phyloP scores from a whole-genome alignment of 2,113 vertebrate genomes.

The Thamnophis sirtalis region DNA sequence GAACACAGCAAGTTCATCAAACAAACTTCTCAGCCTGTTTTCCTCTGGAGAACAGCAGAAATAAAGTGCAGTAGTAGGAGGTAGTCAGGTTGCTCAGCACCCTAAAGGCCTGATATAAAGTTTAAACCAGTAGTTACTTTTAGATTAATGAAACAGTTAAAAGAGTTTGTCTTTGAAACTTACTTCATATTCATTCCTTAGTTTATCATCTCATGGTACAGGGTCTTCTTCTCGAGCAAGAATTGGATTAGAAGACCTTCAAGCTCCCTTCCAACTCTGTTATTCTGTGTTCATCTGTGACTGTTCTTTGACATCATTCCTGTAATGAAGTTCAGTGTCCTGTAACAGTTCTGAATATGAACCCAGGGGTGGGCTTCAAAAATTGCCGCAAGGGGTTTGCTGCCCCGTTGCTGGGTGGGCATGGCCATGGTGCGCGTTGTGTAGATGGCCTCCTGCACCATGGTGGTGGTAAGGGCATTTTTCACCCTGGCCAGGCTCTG shows the following conservation, averaged over 20 bases:
- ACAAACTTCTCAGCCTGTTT: neutral
- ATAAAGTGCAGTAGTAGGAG: neutral
- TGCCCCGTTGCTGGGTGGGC: too few species aligned
- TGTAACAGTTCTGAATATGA: neutral
- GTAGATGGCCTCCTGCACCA: too few species aligned
- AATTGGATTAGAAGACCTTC: neutral
- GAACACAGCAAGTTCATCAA: neutral
- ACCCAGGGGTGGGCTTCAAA: too few species aligned
- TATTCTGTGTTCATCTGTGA: neutral
- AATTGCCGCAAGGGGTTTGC: too few species aligned
- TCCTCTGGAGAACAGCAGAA: neutral
- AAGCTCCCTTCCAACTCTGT: neutral
- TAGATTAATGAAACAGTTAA: neutral
- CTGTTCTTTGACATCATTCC: neutral
- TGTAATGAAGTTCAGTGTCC: neutral
- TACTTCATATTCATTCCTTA: neutral
- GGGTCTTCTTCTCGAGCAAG: too few species aligned
- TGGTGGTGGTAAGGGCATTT: too few species aligned
- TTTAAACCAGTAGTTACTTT: neutral
- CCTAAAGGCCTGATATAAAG: neutral
- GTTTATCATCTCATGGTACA: neutral
- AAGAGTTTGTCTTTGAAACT: neutral
- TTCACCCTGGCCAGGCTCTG: too few species aligned
- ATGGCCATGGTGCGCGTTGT: too few species aligned
- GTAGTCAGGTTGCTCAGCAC: neutral